Evolutionary conservation across 2,888 invertebrate genomes (phyloP), one percentile per base, ranked within the genome.

Genomic region (Eueremaeus valkanovi): DNA sequence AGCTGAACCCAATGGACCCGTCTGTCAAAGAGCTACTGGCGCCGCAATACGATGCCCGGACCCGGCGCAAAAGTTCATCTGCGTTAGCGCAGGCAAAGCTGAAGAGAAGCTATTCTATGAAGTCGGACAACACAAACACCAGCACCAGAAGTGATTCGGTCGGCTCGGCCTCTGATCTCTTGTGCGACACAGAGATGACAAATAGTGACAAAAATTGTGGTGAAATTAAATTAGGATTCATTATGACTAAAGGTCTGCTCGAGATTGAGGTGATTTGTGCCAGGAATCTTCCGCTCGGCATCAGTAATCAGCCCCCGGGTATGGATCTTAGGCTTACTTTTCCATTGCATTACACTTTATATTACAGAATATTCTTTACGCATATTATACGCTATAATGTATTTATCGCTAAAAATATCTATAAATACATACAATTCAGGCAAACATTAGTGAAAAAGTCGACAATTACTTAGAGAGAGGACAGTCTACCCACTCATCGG

Each of bases 171-270:
- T 66, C 66, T 66, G 66, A 66, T 21, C 66, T 66, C 27, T 36
- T 66, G 21, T 66, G 36, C 21, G 66, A 66, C 24, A n/a, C 36
- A 16, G 66, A 66, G 18, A 66, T 66, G 36, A 33, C 18, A 18
- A 24, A n/a, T 33, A 27, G 16, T 29, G 33, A 24, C 45, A 29
- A 49, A 16, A 31, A 45, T 33, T 68, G 76, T 63, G 84, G 93
- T 5, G 92, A 93, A 84, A 88, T 95, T 80, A 92, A 92, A 83
- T 86, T 95, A 83, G 92, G 92, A 77, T 89, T 95, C 81, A 88
- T 91, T 81, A 91, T 95, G 87, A 90, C 92, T 82, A 95, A 95
- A 85, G 94, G 94, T 81, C 92, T 92, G 81, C 87, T 95, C 77
- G 94, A 95, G 84, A 91, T 95, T 31, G 94, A 95, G 86, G 88